Conservation (phyloP, 2,113 vertebrate genomes). For the Sprattus sprattus region DNA sequence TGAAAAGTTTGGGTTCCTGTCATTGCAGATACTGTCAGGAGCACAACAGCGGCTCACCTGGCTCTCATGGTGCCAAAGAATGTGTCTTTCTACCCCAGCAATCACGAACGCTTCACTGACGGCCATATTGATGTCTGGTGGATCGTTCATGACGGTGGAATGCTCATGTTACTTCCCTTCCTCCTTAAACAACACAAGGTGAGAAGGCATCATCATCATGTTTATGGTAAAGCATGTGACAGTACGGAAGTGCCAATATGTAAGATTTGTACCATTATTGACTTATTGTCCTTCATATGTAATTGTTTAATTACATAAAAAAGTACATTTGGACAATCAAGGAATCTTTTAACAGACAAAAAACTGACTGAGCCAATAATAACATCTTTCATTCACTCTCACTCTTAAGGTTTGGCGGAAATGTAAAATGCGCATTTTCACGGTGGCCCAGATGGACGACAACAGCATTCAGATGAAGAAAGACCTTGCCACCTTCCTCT, state of each 20-base stretch:
- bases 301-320: too few relatives aligned
- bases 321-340: too few relatives aligned
- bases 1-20: constrained; percentile 5
- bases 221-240: neutral
- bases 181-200: constrained; percentile 98
- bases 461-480: constrained; percentile 99
- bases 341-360: too few relatives aligned
- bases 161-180: constrained; percentile 97
- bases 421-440: constrained; percentile 97
- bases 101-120: constrained; percentile 93
- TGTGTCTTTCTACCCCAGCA: constrained; percentile 95
- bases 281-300: too few relatives aligned
- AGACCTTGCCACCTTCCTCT: constrained; percentile 91
- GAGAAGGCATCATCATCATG: constrained; percentile 20
- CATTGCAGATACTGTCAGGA: constrained; percentile 87
- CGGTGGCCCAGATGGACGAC: constrained; percentile 97
- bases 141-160: constrained; percentile 97
- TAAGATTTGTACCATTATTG: neutral
- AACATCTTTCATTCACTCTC: neutral
- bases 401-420: constrained; percentile 90
- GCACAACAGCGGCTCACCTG: constrained; percentile 93
- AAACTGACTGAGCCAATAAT: neutral
- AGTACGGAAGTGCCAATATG: neutral
- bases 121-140: constrained; percentile 98
- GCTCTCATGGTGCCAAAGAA: constrained; percentile 97